Percentiles rank a stretch among this genome's conserved stretches.
Conservation (phyloP, 2,888 invertebrate genomes). For the Philhelius pedissequus region DNA sequence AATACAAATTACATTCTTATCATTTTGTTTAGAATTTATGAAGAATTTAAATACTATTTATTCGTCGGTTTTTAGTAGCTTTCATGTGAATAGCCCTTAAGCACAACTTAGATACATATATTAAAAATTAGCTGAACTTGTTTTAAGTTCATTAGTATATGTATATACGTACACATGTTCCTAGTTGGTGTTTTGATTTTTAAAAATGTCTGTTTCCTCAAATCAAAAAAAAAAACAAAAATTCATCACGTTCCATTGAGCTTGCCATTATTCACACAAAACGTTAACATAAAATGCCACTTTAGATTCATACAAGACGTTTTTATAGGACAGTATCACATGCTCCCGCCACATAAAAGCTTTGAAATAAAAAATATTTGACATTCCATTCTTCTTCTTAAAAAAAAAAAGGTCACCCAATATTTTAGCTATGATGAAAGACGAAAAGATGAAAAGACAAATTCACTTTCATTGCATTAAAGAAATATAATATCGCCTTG, state of each 20-base stretch:
- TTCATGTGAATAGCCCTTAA: too few species aligned
- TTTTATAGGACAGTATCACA: slow-evolving; percentile 2
- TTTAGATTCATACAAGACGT: not conserved
- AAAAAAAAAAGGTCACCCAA: slow-evolving; percentile 44
- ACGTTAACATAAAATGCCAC: too few species aligned
- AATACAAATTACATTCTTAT: too few species aligned
- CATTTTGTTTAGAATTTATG: too few species aligned
- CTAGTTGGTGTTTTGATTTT: too few species aligned
- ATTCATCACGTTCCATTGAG: not conserved
- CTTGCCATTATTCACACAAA: not conserved
- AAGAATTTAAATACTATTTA: too few species aligned
- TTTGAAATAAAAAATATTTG: slow-evolving; percentile 46
- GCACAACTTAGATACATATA: too few species aligned
- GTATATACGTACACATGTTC: too few species aligned
- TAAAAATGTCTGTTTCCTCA: not conserved
- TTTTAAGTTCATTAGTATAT: not conserved
- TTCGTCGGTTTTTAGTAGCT: too few species aligned
- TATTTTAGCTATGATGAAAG: too few species aligned
- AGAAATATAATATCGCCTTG: slow-evolving; percentile 19
- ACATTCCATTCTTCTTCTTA: slow-evolving; percentile 49
- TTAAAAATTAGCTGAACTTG: too few species aligned
- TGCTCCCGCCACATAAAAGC: not conserved
- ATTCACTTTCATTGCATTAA: slow-evolving; percentile 46
- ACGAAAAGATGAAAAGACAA: not conserved
- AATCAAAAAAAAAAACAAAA: too few species aligned